These are phyloP conservation scores for Eupsilia transversa DNA, from an alignment of 2,888 invertebrate genomes.

Conservation along the genomic window DNA sequence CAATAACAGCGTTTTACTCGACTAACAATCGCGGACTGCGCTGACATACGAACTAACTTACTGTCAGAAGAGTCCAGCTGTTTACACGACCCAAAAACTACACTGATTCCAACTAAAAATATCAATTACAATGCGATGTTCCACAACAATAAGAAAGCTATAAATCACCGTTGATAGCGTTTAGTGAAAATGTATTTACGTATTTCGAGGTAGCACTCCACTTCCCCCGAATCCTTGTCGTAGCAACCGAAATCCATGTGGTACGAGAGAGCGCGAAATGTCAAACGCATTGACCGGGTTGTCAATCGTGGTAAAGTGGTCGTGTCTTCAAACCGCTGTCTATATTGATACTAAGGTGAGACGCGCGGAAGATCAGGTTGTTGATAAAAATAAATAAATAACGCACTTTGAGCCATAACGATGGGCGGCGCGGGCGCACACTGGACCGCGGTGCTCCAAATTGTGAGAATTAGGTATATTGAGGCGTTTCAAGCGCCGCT, in stretches of 20 bases:
- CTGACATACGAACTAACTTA: constrained; percentile 85
- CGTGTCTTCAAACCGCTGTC: constrained; percentile 85
- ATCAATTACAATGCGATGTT: constrained; percentile 88
- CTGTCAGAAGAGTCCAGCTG: constrained; percentile 85
- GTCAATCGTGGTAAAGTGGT: constrained; percentile 78
- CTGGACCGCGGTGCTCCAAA: constrained; percentile 81
- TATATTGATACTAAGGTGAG: constrained; percentile 86
- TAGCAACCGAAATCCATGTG: constrained; percentile 92
- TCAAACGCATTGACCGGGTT: constrained; percentile 79
- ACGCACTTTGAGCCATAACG: constrained; percentile 88
- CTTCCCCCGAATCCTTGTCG: constrained; percentile 92
- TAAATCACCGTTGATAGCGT: constrained; percentile 82
- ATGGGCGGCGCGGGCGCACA: constrained; percentile 82
- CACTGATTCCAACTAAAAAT: constrained; percentile 89
- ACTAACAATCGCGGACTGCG: constrained; percentile 83
- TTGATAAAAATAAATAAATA: constrained; percentile 86
- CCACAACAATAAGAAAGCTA: constrained; percentile 85
- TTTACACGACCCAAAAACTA: constrained; percentile 90
- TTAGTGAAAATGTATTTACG: constrained; percentile 90
- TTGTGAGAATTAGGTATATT: constrained; percentile 82
- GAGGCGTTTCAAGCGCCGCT: constrained; percentile 73
- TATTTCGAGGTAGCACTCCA: constrained; percentile 93
- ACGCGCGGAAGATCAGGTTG: constrained; percentile 80
- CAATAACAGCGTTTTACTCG: constrained; percentile 81
- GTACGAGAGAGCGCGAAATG: constrained; percentile 73